Evolutionary conservation across 1,140 invertebrate genomes (phyloP).

Genomic region (Oryctes rhinoceros): DNA sequence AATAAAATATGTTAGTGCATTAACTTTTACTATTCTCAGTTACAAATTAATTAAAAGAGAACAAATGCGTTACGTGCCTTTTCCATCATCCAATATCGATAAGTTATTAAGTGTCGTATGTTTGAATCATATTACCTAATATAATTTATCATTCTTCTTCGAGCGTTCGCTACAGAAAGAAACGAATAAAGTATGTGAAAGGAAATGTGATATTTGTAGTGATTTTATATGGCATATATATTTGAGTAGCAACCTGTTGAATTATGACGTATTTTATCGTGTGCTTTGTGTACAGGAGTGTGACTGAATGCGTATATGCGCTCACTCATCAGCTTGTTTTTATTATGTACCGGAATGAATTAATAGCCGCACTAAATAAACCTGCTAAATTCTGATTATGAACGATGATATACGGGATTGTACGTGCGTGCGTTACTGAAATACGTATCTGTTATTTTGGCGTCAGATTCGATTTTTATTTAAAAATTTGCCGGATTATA

Average conservation of each 20-base stretch:
- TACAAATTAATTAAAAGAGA: no score
- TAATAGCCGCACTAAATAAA: slow-evolving; percentile 10
- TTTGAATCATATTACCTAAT: neutral
- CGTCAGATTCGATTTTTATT: no score
- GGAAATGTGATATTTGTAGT: slow-evolving; percentile 41
- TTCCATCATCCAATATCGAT: no score
- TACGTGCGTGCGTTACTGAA: neutral
- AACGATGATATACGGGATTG: neutral
- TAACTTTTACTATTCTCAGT: no score
- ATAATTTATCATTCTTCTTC: slow-evolving; percentile 18
- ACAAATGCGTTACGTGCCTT: no score
- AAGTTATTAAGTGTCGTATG: slow-evolving; percentile 1
- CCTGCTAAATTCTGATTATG: slow-evolving; percentile 2
- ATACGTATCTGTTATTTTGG: neutral
- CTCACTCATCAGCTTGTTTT: slow-evolving; percentile 34
- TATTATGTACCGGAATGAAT: slow-evolving; percentile 27
- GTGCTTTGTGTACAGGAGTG: slow-evolving; percentile 20
- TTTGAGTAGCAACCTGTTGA: slow-evolving; percentile 38
- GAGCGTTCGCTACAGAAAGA: slow-evolving; percentile 20
- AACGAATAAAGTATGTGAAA: slow-evolving; percentile 37
- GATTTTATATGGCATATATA: slow-evolving; percentile 39
- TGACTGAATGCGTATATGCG: neutral
- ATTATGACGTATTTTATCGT: slow-evolving; percentile 39
- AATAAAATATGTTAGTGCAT: no score
- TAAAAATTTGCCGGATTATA: no score